These are phyloP conservation scores for Marcusenius ussheri DNA, from an alignment of 2,113 vertebrate genomes.

Conservation along the genomic window DNA sequence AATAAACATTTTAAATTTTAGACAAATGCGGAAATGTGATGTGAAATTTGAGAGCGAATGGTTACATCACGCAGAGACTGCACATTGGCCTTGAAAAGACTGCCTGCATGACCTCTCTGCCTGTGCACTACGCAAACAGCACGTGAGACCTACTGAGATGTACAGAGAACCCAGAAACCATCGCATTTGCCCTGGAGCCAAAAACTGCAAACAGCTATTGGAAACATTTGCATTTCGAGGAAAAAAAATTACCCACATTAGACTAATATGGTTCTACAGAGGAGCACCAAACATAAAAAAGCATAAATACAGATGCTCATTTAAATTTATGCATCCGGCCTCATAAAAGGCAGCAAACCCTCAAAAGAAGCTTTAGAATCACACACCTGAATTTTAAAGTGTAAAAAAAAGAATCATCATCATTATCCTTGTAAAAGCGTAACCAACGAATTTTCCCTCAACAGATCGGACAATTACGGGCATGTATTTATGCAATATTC, in stretches of 20 bases:
- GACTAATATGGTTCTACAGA: slow-evolving; percentile 15
- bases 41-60: background rate
- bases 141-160: slow-evolving; percentile 50
- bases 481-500: slow-evolving; percentile 7
- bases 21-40: background rate
- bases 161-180: slow-evolving; percentile 27
- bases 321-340: background rate
- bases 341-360: background rate
- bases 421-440: background rate
- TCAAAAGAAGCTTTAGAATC: slow-evolving; percentile 12
- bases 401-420: background rate
- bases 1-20: background rate
- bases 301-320: background rate
- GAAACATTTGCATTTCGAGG: slow-evolving; percentile 48
- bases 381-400: slow-evolving; percentile 11
- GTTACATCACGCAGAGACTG: background rate
- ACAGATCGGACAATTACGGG: background rate
- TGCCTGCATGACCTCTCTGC: slow-evolving; percentile 10
- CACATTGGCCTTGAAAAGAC: background rate
- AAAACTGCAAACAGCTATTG: slow-evolving; percentile 47
- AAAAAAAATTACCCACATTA: slow-evolving; percentile 6
- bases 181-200: slow-evolving; percentile 47
- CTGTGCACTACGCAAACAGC: slow-evolving; percentile 27
- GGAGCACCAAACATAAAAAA: background rate
- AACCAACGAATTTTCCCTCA: background rate